Evolutionary conservation across 37 sponge, comb jelly and placozoan genomes (phyloP).

Genomic region (Dysidea cf. avara): DNA sequence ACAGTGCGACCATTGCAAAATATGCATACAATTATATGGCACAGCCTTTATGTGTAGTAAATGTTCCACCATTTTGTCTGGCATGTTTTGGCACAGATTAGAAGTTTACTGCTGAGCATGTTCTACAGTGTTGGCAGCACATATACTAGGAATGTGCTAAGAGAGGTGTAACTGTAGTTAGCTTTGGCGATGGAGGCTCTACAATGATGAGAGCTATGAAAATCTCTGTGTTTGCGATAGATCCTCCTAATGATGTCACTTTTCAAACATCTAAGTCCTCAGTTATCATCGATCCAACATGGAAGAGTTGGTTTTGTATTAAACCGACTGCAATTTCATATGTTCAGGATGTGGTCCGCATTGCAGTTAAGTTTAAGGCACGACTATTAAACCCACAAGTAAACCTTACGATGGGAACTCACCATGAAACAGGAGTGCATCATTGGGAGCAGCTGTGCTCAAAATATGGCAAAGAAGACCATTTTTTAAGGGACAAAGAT

Average conservation of each 20-base stretch:
- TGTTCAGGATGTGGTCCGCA: constrained; percentile 30
- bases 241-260: too few relatives aligned
- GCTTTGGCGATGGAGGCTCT: constrained; percentile 40
- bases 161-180: constrained; percentile 16
- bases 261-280: too few relatives aligned
- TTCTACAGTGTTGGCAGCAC: constrained; percentile 21
- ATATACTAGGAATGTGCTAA: constrained; percentile 7
- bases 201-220: constrained; percentile 25
- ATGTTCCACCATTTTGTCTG: constrained; percentile 30
- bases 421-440: not conserved
- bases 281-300: constrained; percentile 4
- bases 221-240: not conserved
- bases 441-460: not conserved
- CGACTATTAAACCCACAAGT: constrained; percentile 26
- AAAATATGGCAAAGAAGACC: constrained; percentile 11
- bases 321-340: constrained; percentile 17
- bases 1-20: constrained; percentile 9
- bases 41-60: constrained; percentile 19
- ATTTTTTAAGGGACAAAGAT: constrained; percentile 27
- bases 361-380: constrained; percentile 42
- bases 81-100: constrained; percentile 28
- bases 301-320: constrained; percentile 9
- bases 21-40: constrained; percentile 40
- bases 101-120: constrained; percentile 22
- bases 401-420: constrained; percentile 19